These are phyloP conservation scores for Loxodonta africana DNA, from an alignment of 2,113 vertebrate genomes.

Conservation along the genomic window DNA sequence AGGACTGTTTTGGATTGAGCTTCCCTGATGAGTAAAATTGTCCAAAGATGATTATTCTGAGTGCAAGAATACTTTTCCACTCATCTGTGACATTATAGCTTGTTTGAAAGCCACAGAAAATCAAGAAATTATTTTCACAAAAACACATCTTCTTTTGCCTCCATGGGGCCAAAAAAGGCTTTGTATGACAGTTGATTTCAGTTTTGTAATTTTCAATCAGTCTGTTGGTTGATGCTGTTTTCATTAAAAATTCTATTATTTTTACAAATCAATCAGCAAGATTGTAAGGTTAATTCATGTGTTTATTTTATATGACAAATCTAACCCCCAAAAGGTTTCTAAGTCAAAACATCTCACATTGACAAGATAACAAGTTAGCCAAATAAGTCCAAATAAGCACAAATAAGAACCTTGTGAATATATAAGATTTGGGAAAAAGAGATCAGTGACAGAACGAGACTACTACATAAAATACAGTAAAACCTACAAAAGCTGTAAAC, in stretches of 20 bases:
- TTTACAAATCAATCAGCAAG: conserved; percentile 61
- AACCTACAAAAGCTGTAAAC: not conserved
- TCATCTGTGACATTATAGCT: conserved; percentile 14
- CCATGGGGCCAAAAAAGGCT: conserved; percentile 53
- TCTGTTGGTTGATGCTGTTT: conserved; percentile 67
- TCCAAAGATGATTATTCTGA: conserved; percentile 59
- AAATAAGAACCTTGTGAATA: not conserved
- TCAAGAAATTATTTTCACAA: conserved; percentile 73
- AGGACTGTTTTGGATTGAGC: conserved; percentile 61
- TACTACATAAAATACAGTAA: not conserved
- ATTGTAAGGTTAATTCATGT: conserved; percentile 67
- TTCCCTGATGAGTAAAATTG: conserved; percentile 70
- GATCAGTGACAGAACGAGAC: conserved; percentile 26
- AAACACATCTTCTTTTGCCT: conserved; percentile 48
- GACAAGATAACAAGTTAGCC: conserved; percentile 68
- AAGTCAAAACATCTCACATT: conserved; percentile 70
- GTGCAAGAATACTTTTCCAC: conserved; percentile 44
- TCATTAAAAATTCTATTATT: conserved; percentile 78
- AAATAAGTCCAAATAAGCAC: conserved; percentile 61
- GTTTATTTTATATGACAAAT: conserved; percentile 68
- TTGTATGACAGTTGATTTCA: conserved; percentile 73
- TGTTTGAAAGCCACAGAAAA: conserved; percentile 70
- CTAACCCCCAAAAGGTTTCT: conserved; percentile 62
- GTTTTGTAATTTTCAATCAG: conserved; percentile 67
- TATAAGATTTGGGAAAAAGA: conserved; percentile 21